Evolutionary conservation across 2,113 vertebrate genomes (phyloP), one percentile per base, ranked within the genome.

Genomic region (Festucalex cinctus): DNA sequence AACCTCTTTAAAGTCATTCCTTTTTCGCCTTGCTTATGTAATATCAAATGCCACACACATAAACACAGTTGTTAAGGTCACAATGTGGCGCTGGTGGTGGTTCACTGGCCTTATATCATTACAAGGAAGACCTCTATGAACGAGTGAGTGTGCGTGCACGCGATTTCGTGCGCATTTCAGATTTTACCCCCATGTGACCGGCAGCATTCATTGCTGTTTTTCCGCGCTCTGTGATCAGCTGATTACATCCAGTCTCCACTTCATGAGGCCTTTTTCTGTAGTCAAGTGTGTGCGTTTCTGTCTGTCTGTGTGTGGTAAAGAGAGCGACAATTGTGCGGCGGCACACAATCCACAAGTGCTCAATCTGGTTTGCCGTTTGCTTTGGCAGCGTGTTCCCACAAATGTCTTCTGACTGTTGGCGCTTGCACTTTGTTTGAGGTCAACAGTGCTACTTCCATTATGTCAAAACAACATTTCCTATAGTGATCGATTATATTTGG

Each of bases 171-270:
- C 63, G 20, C 68, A 61, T 37, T 54, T 71, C 60, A 60, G 69
- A 84, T 83, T 88, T 80, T 71, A 76, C 51, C 62, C 58, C 75
- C 87, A 85, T 90, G 83, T 89, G 87, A 91, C 75, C 17, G 36
- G 60, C 63, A 66, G 65, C 39, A 65, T 72, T 80, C 77, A 77
- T 80, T 69, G 62, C 41, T 77, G 83, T 81, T 80, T 83, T 77
- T 72, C 78, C 81, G 76, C 76, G 80, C 73, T 82, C 80, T 83
- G 64, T 26, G 70, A 77, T 88, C 89, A 88, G 80, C 85, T 86
- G 87, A 85, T 84, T 68, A 24, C 64, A 66, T 74, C 41, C 60
- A 43, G 75, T 78, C 78, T 79, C 58, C 70, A 71, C 74, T 73
- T 65, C 66, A 59, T 20, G 65, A 64, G 73, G 6, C 7, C 58